Base-by-base conservation (phyloP, 2,888 invertebrate species). In the Leuctra nigra region DNA sequence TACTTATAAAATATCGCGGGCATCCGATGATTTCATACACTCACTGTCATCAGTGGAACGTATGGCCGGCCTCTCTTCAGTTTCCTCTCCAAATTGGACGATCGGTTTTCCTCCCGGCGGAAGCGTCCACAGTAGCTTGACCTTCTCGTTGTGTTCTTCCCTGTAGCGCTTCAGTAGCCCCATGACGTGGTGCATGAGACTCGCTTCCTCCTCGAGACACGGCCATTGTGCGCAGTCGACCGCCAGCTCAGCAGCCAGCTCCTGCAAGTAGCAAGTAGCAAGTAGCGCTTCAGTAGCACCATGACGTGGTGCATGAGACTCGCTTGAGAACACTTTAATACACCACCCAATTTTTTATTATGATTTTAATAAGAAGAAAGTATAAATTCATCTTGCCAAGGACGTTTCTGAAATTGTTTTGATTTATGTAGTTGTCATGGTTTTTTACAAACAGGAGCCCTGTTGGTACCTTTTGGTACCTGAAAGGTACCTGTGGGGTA, bases 21-120 rank as follows among this genome's bases (percentile, higher is more conserved):
- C n/a, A n/a, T n/a, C n/a, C n/a, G n/a, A n/a, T n/a, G n/a, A n/a
- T n/a, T n/a, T n/a, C n/a, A 23, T 39, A 29, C 53, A 70, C 79
- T 77, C 70, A 84, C 84, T 83, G 67, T 84, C 84, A 69, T 84
- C 83, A 64, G 79, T 77, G 3, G 82, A 79, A 65, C 81, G 75
- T 63, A 84, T 83, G 60, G 81, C 75, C 20, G 79, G 79, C 2
- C 61, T 53, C 24, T 52, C 52, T 4, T 61, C 56, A 64, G 77
- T 73, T 50, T 54, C 33, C n/a, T 66, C 66, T 63, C 76, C 76
- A 65, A 84, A 84, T 41, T 83, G 72, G 68, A 81, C 79, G 64
- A 84, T 81, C 6, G 83, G 83, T 65, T 83, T 83, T n/a, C 83
- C 84, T 65, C 78, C 77, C 16, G 83, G 81, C 25, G 84, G 83